Base-by-base conservation (phyloP, 2,797 vertebrate genomes). In the Amphiprion clarkii region DNA sequence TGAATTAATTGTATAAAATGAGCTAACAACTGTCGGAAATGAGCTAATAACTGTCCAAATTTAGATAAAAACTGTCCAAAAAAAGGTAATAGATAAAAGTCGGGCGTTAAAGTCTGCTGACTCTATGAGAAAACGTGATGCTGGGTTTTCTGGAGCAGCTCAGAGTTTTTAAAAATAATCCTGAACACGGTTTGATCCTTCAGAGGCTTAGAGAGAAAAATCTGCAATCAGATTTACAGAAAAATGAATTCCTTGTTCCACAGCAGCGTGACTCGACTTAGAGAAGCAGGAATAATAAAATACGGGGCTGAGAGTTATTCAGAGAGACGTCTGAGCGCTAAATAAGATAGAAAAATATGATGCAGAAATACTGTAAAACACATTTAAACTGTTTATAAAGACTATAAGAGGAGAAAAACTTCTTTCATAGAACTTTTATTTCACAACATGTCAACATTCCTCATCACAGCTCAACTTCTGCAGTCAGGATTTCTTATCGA, bases 391-490 rank as follows among this genome's bases (percentile, higher is more conserved):
- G 40, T 42, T 81, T 71, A 27, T 17, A 16, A 55, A 42, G 6
- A 55, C 27, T 3, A 19, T 3, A 58, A 17, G 46, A 51, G 46
- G 3, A 59, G 23, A 67, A 25, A 49, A 0, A 27, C 57, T 77
- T 87, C 31, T 17, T 82, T 75, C 42, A 78, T 16, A 70, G n/a
- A 70, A 46, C 40, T 27, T 89, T 91, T 84, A 89, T 89, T 92
- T 80, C 66, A 88, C 77, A 80, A 67, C 71, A 80, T 58, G 4
- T 70, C 65, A 83, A 64, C 65, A 81, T 74, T 77, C 55, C 62
- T 81, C 80, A 78, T 51, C 76, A 77, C 40, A 62, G 33, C 71
- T 79, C 31, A 62, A 67, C 40, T 46, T 73, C 46, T 78, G 75
- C 57, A 57, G 36, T 76, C 59, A 60, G 51, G 29, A 66, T 76